These are phyloP conservation scores for Alca torda DNA, from an alignment of 2,797 vertebrate genomes.

Conservation along the genomic window DNA sequence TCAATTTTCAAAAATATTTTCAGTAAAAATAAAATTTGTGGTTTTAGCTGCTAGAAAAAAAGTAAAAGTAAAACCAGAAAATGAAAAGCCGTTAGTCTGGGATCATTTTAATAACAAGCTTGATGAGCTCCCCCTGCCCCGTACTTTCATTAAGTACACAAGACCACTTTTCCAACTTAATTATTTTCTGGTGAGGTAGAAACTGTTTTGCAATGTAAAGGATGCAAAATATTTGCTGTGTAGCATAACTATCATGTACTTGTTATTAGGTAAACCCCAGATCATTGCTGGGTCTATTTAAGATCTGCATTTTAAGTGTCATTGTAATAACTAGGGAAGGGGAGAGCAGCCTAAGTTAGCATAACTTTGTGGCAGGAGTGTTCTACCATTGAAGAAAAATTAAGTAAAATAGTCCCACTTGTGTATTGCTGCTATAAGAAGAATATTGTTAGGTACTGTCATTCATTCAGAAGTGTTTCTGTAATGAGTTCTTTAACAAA, in stretches of 20 bases:
- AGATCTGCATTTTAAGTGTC: background rate
- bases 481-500: background rate
- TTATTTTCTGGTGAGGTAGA: background rate
- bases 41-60: background rate
- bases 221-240: background rate
- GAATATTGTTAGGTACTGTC: background rate
- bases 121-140: background rate
- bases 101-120: background rate
- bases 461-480: background rate
- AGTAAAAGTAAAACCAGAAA: background rate
- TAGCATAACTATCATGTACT: background rate
- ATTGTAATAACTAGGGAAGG: background rate
- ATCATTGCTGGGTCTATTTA: background rate
- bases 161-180: background rate
- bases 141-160: background rate
- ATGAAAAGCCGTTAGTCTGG: background rate
- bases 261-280: background rate
- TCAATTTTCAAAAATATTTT: background rate
- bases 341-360: background rate
- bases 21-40: background rate
- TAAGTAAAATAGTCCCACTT: background rate
- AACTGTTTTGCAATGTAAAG: background rate
- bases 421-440: background rate
- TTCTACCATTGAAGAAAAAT: background rate
- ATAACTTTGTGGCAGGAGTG: background rate